phyloP scores from a whole-genome alignment of 2,113 vertebrate genomes.

The Lepus europaeus region DNA sequence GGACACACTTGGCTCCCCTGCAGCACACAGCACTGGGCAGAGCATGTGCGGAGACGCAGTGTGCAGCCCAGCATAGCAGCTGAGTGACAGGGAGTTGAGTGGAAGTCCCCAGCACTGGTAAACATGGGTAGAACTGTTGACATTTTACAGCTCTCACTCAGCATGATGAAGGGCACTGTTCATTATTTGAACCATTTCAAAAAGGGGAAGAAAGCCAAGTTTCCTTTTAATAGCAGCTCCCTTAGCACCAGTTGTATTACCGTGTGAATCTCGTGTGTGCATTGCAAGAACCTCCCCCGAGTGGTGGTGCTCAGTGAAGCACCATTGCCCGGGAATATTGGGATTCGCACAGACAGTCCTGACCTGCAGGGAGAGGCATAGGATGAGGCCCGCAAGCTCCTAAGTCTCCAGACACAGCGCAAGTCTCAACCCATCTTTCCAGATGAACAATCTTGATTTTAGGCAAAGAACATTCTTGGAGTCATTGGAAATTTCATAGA shows the following conservation, averaged over 20 bases:
- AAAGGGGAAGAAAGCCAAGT: not conserved
- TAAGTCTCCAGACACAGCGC: not conserved
- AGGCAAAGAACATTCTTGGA: not conserved
- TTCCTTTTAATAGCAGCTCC: not conserved
- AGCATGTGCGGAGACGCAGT: not conserved
- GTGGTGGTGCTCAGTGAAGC: not conserved
- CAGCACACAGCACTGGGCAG: not conserved
- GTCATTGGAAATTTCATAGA: constrained; percentile 26
- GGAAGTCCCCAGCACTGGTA: not conserved
- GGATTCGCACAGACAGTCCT: not conserved
- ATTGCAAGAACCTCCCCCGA: not conserved
- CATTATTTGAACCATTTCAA: not conserved
- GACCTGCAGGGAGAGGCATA: not conserved
- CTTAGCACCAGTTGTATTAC: not conserved
- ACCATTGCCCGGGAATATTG: not conserved
- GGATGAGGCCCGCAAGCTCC: not conserved
- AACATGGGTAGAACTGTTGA: not conserved
- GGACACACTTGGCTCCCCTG: rapidly evolving
- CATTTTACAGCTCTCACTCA: not conserved
- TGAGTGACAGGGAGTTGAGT: not conserved
- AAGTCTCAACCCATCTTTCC: constrained; percentile 26
- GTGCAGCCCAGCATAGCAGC: not conserved
- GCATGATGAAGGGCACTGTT: not conserved
- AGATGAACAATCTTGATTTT: constrained; percentile 16
- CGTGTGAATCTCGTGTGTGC: not conserved